phyloP scores from a whole-genome alignment of 2,113 vertebrate species.

The Nasalis larvatus region DNA sequence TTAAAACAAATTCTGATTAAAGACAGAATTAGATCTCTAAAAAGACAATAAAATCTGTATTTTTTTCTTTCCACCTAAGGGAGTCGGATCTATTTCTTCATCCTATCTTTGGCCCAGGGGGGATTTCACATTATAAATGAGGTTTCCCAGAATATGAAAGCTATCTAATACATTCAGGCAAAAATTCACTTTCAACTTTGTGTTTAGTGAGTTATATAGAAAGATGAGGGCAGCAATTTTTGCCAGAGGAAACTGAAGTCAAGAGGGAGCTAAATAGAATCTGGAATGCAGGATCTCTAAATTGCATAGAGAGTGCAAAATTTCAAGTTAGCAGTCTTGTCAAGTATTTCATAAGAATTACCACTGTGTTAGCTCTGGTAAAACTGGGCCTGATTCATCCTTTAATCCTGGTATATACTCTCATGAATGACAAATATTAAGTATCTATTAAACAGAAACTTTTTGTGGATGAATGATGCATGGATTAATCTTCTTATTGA shows the following conservation, averaged over 20 bases:
- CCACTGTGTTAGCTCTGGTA: not conserved
- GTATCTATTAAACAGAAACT: not conserved
- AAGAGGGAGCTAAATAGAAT: not conserved
- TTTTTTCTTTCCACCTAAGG: not conserved
- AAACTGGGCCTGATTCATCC: not conserved
- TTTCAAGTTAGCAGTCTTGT: not conserved
- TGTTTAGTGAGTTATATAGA: constrained; percentile 2
- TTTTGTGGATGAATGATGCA: not conserved
- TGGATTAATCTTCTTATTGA: not conserved
- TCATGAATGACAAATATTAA: not conserved
- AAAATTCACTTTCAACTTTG: constrained; percentile 45
- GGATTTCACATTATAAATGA: not conserved
- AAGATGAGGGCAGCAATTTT: not conserved
- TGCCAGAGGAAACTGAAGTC: not conserved
- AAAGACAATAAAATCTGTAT: not conserved
- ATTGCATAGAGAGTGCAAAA: not conserved
- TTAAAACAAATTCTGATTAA: not conserved
- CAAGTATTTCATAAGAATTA: not conserved
- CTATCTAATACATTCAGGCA: constrained; percentile 9
- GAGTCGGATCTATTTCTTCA: not conserved
- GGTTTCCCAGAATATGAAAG: not conserved
- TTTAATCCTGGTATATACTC: not conserved
- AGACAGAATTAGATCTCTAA: not conserved
- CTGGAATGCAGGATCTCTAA: not conserved
- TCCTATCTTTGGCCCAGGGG: not conserved